phyloP scores from a whole-genome alignment of 2,797 vertebrate genomes.

The Euphonia xanthogaster region DNA sequence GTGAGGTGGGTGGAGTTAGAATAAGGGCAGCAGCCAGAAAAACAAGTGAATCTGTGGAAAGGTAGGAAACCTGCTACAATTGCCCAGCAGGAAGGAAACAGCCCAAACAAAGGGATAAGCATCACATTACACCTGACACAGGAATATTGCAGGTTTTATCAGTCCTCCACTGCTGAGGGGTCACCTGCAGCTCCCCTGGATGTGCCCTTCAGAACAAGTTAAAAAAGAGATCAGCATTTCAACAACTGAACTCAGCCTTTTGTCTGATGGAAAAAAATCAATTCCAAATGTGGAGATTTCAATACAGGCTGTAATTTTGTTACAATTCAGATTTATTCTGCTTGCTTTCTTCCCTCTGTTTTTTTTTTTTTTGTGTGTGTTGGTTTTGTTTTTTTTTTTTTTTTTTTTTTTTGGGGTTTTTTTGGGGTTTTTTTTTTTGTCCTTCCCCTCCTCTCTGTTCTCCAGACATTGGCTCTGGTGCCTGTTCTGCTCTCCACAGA shows the following conservation, averaged over 20 bases:
- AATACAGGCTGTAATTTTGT: not conserved
- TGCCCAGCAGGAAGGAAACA: not conserved
- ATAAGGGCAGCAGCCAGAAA: not conserved
- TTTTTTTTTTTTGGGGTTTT: no score
- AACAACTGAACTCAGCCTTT: not conserved
- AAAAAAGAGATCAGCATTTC: not conserved
- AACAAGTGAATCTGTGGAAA: not conserved
- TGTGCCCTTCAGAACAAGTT: not conserved
- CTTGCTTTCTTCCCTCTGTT: not conserved
- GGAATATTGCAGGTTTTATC: not conserved
- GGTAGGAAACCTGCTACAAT: not conserved
- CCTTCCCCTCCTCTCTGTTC: not conserved
- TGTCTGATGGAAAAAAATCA: not conserved
- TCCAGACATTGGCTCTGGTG: not conserved
- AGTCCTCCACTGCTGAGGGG: not conserved
- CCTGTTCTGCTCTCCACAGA: not conserved
- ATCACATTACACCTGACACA: not conserved
- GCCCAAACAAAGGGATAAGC: not conserved
- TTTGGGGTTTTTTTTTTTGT: not conserved
- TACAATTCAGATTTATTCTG: not conserved
- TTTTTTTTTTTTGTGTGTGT: no score
- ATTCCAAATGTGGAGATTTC: conserved; percentile 44
- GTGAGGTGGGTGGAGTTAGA: not conserved
- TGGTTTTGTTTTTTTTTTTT: not conserved
- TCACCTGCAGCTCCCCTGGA: not conserved